Conservation (phyloP, 37 sponge, comb jelly and placozoan species). For the Mnemiopsis leidyi region DNA sequence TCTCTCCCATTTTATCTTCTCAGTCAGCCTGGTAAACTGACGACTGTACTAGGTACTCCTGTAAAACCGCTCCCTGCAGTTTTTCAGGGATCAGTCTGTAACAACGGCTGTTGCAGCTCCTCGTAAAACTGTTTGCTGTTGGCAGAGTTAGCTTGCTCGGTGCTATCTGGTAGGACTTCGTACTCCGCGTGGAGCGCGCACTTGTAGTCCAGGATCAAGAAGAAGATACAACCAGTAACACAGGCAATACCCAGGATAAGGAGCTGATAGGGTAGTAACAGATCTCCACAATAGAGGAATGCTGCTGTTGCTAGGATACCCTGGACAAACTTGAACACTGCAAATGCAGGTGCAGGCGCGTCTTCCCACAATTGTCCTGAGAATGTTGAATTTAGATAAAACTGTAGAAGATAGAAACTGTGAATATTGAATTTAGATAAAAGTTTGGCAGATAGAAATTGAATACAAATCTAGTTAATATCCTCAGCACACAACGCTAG, state of each 20-base stretch:
- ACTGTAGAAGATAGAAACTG: too few species aligned
- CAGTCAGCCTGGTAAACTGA: too few species aligned
- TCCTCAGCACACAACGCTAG: too few species aligned
- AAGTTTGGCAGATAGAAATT: too few species aligned
- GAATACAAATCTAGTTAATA: too few species aligned
- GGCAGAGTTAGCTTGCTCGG: background rate
- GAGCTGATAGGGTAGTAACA: background rate
- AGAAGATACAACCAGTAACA: background rate
- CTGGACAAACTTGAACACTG: slow-evolving; percentile 43
- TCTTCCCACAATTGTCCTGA: background rate
- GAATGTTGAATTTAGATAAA: too few species aligned
- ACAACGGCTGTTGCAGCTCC: background rate
- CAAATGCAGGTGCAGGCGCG: slow-evolving; percentile 1
- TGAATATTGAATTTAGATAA: too few species aligned
- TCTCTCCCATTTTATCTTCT: too few species aligned
- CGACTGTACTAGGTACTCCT: too few species aligned
- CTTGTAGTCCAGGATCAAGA: background rate
- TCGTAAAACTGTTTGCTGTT: background rate
- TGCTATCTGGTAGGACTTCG: background rate
- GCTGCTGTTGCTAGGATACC: background rate
- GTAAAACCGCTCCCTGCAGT: too few species aligned
- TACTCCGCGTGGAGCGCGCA: background rate
- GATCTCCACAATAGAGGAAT: slow-evolving; percentile 31
- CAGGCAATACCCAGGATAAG: background rate
- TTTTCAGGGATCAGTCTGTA: background rate